Percentiles rank a stretch among this genome's conserved stretches.
phyloP scores from a whole-genome alignment of 2,888 invertebrate genomes.

The Nemotelus pantherinus region DNA sequence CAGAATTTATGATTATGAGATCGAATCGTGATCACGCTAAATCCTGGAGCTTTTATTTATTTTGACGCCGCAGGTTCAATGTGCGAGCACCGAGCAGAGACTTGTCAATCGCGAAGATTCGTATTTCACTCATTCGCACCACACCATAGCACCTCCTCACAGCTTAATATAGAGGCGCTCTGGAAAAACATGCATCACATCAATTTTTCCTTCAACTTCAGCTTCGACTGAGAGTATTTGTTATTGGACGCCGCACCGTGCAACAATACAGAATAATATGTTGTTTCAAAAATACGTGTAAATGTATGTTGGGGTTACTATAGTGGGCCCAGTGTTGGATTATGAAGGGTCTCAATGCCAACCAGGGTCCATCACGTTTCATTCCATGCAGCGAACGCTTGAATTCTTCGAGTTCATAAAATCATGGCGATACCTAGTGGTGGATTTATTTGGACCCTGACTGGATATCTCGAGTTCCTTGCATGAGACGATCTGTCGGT shows the following conservation, averaged over 20 bases:
- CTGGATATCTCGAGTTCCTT: not conserved
- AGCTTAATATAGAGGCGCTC: not conserved
- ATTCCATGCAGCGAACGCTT: no score
- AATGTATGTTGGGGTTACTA: no score
- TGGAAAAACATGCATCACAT: not conserved
- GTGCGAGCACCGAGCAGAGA: conserved; percentile 23
- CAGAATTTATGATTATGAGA: conserved; percentile 18
- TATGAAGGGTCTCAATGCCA: no score
- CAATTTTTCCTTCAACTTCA: not conserved
- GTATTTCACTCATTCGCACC: conserved; percentile 46
- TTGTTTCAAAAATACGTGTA: no score
- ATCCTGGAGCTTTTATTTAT: conserved; percentile 44
- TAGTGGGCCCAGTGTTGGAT: no score
- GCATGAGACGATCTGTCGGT: conserved; percentile 13
- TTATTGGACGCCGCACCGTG: no score
- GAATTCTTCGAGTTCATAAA: no score
- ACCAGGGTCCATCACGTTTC: no score
- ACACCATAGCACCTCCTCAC: not conserved
- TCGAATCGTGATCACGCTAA: conserved; percentile 24
- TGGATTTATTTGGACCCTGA: no score
- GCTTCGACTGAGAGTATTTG: no score
- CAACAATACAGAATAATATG: no score
- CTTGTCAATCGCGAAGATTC: conserved; percentile 45
- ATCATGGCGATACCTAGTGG: no score
- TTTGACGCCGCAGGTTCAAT: conserved; percentile 43